phyloP scores from a whole-genome alignment of 2,888 invertebrate species.

The Melieria picta region DNA sequence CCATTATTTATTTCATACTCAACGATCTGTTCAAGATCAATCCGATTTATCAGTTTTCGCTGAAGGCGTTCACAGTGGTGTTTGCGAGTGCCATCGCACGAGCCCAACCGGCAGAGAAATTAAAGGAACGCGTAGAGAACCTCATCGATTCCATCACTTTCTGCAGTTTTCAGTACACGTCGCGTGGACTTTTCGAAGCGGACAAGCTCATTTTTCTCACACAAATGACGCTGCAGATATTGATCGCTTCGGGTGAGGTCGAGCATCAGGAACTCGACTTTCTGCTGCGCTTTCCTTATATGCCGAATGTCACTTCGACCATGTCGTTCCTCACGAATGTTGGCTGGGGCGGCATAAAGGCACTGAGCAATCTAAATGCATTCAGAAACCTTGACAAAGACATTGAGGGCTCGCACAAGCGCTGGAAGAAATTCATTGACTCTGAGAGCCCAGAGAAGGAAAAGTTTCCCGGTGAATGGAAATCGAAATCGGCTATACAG shows the following conservation, averaged over 20 bases:
- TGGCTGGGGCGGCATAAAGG: slow-evolving; percentile 85
- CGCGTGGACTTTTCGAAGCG: slow-evolving; percentile 88
- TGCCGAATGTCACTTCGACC: slow-evolving; percentile 78
- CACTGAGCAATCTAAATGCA: slow-evolving; percentile 79
- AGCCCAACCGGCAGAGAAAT: slow-evolving; percentile 75
- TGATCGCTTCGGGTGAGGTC: slow-evolving; percentile 72
- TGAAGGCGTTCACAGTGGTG: slow-evolving; percentile 92
- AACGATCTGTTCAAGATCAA: slow-evolving; percentile 93
- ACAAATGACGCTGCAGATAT: slow-evolving; percentile 84
- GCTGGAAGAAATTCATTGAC: slow-evolving; percentile 94
- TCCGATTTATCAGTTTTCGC: slow-evolving; percentile 94
- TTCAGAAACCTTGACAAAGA: slow-evolving; percentile 89
- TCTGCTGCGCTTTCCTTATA: slow-evolving; percentile 83
- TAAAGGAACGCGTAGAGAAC: slow-evolving; percentile 77
- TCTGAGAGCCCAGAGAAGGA: slow-evolving; percentile 93
- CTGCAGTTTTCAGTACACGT: slow-evolving; percentile 87
- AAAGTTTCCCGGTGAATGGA: slow-evolving; percentile 96
- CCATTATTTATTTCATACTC: slow-evolving; percentile 91
- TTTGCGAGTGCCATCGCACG: slow-evolving; percentile 81
- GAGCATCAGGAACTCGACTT: slow-evolving; percentile 84
- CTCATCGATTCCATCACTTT: slow-evolving; percentile 89
- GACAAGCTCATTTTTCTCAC: slow-evolving; percentile 92
- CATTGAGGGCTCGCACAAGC: slow-evolving; percentile 88
- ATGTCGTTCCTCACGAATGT: slow-evolving; percentile 84
- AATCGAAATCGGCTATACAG: slow-evolving; percentile 85